Conservation (phyloP, 30 jellyfish, hydroid and myxozoan species). For the Morbakka virulenta region DNA sequence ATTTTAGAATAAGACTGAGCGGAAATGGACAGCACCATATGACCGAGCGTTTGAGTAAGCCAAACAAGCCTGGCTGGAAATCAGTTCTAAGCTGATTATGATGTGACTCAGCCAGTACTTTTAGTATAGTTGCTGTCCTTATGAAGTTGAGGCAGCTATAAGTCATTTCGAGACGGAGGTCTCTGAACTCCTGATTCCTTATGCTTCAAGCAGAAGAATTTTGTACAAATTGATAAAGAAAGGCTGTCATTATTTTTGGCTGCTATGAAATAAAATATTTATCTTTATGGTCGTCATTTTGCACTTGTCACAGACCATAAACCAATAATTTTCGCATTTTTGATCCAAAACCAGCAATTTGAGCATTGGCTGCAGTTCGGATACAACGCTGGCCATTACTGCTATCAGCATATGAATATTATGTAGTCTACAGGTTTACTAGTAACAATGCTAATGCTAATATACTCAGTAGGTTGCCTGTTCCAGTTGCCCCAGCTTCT, state of each 20-base stretch:
- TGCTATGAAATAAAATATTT: conserved; percentile 37
- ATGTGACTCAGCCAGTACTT: conserved; percentile 12
- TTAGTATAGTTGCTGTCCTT: conserved; percentile 43
- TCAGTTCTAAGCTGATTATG: conserved; percentile 37
- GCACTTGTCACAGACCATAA: conserved; percentile 43
- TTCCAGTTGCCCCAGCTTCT: conserved; percentile 23
- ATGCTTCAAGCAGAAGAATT: no score
- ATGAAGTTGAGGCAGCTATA: conserved; percentile 64
- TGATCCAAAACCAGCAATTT: conserved; percentile 2
- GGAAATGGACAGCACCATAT: conserved; percentile 41
- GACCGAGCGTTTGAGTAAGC: conserved; percentile 14
- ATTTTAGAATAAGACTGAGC: conserved; percentile 19
- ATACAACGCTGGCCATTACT: conserved; percentile 61
- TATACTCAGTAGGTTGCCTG: conserved; percentile 10
- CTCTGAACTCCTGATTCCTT: no score
- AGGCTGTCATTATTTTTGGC: conserved; percentile 43
- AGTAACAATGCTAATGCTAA: conserved; percentile 39
- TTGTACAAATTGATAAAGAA: no score
- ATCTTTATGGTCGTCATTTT: conserved; percentile 46
- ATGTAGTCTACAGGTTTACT: not conserved
- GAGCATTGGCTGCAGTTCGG: conserved; percentile 45
- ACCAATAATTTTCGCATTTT: conserved; percentile 32
- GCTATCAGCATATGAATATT: conserved; percentile 4
- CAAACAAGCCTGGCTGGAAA: conserved; percentile 3
- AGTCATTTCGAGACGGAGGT: no score